A percentile compares a stretch with the other conserved stretches of the same genome.
Evolutionary conservation across 1,140 invertebrate species (phyloP).

Genomic region (Drosophila quadrilineata): DNA sequence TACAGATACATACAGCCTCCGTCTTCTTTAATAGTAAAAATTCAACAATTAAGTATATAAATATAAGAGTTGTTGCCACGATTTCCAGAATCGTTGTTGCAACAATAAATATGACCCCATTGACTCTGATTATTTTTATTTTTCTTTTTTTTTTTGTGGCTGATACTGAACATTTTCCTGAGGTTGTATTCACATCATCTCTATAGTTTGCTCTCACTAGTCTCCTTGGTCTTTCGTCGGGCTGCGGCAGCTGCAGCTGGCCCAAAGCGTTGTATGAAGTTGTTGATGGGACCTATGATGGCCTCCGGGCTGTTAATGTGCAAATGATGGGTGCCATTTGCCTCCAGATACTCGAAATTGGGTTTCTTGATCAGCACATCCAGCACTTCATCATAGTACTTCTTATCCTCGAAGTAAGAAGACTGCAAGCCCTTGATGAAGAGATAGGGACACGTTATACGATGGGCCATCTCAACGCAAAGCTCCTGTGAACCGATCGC

Average conservation of each 20-base stretch:
- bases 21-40: slow-evolving; percentile 48
- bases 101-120: slow-evolving; percentile 31
- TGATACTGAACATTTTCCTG: slow-evolving; percentile 12
- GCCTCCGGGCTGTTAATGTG: slow-evolving; percentile 87
- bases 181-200: slow-evolving; percentile 1
- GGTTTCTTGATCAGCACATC: slow-evolving; percentile 83
- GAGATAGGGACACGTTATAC: slow-evolving; percentile 83
- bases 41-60: slow-evolving; percentile 59
- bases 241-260: slow-evolving; percentile 53
- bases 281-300: slow-evolving; percentile 83
- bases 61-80: slow-evolving; percentile 50
- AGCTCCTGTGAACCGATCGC: slow-evolving; percentile 82
- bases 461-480: slow-evolving; percentile 82
- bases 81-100: slow-evolving; percentile 21
- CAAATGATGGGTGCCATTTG: slow-evolving; percentile 88
- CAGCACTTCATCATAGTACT: slow-evolving; percentile 83
- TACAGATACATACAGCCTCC: background rate
- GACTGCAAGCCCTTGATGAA: slow-evolving; percentile 84
- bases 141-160: no score
- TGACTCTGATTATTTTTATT: no score
- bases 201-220: slow-evolving; percentile 61
- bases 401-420: slow-evolving; percentile 83
- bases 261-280: slow-evolving; percentile 83
- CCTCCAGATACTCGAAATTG: slow-evolving; percentile 84
- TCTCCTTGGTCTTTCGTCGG: slow-evolving; percentile 58